Conservation (phyloP, 2,797 vertebrate genomes). For the Sebastolobus alascanus region DNA sequence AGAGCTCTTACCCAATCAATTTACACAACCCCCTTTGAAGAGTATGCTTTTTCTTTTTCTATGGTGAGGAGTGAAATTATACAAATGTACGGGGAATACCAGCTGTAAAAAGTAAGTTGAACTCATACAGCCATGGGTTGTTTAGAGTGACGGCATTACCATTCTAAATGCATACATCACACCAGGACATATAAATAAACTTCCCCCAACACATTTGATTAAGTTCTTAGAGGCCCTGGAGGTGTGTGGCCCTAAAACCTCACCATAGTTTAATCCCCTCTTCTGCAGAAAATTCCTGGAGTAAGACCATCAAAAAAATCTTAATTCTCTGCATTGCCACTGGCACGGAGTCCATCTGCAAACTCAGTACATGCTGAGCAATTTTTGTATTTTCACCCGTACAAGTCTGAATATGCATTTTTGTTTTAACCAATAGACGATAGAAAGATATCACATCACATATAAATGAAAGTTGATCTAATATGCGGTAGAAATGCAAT, state of each 20-base stretch:
- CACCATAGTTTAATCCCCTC: constrained; percentile 73
- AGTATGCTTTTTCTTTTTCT: constrained; percentile 66
- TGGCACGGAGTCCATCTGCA: constrained; percentile 49
- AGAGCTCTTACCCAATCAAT: constrained; percentile 82
- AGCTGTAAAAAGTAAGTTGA: constrained; percentile 66
- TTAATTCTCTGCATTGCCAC: constrained; percentile 61
- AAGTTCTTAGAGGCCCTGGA: constrained; percentile 72
- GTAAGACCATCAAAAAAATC: constrained; percentile 70
- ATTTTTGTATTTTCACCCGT: constrained; percentile 30
- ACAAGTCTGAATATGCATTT: constrained; percentile 5
- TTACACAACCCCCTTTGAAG: constrained; percentile 80
- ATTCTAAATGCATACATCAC: constrained; percentile 70
- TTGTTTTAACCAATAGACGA: not conserved
- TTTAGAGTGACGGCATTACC: constrained; percentile 72
- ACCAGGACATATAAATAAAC: constrained; percentile 73
- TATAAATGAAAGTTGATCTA: not conserved
- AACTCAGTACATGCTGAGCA: constrained; percentile 44
- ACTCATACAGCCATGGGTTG: constrained; percentile 67
- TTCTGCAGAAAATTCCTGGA: constrained; percentile 64
- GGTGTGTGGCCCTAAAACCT: constrained; percentile 69
- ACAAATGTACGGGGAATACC: constrained; percentile 76
- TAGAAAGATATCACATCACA: not conserved
- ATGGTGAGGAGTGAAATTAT: constrained; percentile 75
- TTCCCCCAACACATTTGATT: constrained; percentile 72
- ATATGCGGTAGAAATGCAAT: not conserved